Conservation (phyloP, 2,113 vertebrate species). For the Myotis davidii region DNA sequence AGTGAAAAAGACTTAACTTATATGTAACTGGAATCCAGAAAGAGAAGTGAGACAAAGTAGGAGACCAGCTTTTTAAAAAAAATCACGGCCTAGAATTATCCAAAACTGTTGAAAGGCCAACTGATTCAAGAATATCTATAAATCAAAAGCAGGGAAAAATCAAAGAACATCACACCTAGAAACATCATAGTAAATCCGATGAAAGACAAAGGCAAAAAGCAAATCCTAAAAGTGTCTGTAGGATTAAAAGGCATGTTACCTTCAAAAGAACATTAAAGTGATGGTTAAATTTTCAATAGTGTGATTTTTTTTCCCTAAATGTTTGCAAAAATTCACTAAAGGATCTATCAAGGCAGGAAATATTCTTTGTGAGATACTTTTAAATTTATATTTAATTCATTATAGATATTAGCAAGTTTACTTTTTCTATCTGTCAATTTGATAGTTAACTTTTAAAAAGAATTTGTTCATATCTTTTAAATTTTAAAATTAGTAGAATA, state of each 20-base stretch:
- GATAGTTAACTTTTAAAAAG: not conserved
- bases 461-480: not conserved
- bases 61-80: conserved; percentile 12
- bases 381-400: not conserved
- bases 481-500: not conserved
- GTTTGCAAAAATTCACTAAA: conserved; percentile 9
- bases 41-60: conserved; percentile 14
- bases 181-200: not conserved
- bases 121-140: conserved; percentile 47
- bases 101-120: conserved; percentile 15
- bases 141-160: conserved; percentile 51
- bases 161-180: conserved; percentile 43
- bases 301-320: conserved; percentile 6
- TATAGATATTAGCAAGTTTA: not conserved
- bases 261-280: conserved; percentile 53
- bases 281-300: not conserved
- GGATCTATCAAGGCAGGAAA: not conserved
- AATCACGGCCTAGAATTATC: conserved; percentile 47
- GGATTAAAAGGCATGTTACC: conserved; percentile 23
- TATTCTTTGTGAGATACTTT: conserved; percentile 9
- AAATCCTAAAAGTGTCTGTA: not conserved
- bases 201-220: conserved; percentile 40
- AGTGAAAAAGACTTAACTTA: not conserved
- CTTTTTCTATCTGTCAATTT: not conserved
- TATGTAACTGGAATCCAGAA: conserved; percentile 10